Evolutionary conservation across 2,888 invertebrate genomes (phyloP).

Genomic region (Listrodromus nycthemerus): DNA sequence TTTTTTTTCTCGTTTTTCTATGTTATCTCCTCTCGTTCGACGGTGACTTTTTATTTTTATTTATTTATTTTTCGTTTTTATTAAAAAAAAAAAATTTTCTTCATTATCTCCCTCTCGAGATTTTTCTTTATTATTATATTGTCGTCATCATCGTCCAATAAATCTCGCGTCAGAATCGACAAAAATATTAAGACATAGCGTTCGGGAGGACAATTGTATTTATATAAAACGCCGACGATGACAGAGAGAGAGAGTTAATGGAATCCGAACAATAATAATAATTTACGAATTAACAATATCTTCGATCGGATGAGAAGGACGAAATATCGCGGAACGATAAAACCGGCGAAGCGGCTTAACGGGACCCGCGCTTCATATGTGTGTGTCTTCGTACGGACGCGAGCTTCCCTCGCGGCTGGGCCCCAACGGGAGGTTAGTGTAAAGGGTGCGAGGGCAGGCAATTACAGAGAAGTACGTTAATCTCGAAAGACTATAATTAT

Average conservation of each 20-base stretch:
- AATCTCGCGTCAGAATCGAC: constrained; percentile 47
- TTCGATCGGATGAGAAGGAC: constrained; percentile 49
- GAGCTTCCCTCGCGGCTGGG: constrained; percentile 25
- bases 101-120: constrained; percentile 59
- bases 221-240: constrained; percentile 24
- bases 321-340: constrained; percentile 52
- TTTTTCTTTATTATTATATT: constrained; percentile 41
- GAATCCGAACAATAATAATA: constrained; percentile 33
- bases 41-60: constrained; percentile 17
- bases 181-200: constrained; percentile 45
- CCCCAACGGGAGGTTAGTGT: constrained; percentile 23
- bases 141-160: constrained; percentile 9
- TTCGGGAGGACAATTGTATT: constrained; percentile 39
- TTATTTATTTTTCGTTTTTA: background rate
- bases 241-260: constrained; percentile 18
- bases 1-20: constrained; percentile 8
- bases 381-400: constrained; percentile 49
- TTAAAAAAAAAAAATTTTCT: too few species aligned
- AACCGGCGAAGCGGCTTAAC: constrained; percentile 47
- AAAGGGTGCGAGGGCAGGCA: constrained; percentile 52
- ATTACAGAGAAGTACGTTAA: constrained; percentile 65
- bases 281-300: constrained; percentile 34
- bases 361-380: constrained; percentile 53
- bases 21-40: constrained; percentile 30
- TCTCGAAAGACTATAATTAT: constrained; percentile 78